Conservation (phyloP, 2,797 vertebrate genomes). For the Phyllotis vaccarum region DNA sequence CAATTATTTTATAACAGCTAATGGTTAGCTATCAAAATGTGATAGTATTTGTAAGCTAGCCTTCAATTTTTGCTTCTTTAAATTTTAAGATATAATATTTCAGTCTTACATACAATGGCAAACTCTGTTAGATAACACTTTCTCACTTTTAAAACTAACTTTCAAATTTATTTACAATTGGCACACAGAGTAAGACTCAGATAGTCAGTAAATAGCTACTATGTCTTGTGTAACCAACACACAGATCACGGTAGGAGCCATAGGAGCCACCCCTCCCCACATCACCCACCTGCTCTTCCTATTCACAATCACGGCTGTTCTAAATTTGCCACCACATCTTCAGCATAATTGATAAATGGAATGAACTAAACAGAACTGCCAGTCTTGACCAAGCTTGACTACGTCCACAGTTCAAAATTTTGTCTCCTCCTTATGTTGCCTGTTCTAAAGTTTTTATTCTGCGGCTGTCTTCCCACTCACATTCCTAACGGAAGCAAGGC, state of each 20-base stretch:
- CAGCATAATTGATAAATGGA: background rate
- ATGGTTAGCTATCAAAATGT: background rate
- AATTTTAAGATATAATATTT: background rate
- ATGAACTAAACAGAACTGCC: background rate
- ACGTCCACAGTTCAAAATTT: background rate
- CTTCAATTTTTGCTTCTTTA: background rate
- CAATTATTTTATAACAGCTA: constrained; percentile 21
- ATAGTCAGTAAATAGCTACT: background rate
- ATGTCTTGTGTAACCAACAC: background rate
- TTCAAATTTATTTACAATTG: background rate
- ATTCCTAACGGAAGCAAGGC: background rate
- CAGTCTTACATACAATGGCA: background rate
- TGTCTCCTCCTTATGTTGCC: background rate
- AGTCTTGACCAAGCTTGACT: background rate
- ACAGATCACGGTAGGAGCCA: background rate
- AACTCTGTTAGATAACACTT: constrained; percentile 21
- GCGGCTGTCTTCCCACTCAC: background rate
- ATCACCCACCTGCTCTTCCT: background rate
- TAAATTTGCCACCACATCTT: background rate
- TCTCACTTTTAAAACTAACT: background rate
- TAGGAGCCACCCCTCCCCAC: too few relatives aligned
- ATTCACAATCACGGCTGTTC: background rate
- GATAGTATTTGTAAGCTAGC: background rate
- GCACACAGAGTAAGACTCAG: background rate
- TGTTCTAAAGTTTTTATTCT: background rate